Percentiles rank a stretch among this genome's conserved stretches.
Evolutionary conservation across 2,113 vertebrate genomes (phyloP).

Genomic region (Serilophus lunatus): DNA sequence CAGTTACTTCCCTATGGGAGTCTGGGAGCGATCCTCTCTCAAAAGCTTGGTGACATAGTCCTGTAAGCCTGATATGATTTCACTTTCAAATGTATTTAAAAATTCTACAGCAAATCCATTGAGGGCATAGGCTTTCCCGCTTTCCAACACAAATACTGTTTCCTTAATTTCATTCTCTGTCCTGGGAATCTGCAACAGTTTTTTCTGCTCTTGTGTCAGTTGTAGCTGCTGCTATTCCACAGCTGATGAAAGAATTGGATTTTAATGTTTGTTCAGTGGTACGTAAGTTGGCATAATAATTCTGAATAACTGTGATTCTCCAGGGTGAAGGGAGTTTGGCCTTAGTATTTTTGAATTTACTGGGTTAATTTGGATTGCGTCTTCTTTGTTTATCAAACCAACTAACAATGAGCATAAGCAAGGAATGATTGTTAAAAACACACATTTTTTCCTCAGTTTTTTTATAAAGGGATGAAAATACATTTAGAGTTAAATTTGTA

Average conservation of each 20-base stretch:
- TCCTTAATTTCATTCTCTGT: conserved; percentile 46
- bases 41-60: conserved; percentile 63
- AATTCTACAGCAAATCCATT: conserved; percentile 57
- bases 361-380: not conserved
- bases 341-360: not conserved
- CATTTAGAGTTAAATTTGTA: not conserved
- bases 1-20: conserved; percentile 34
- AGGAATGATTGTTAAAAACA: not conserved
- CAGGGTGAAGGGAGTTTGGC: not conserved
- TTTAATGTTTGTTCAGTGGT: conserved; percentile 58
- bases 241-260: conserved; percentile 54
- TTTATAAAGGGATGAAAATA: not conserved
- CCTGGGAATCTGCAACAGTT: conserved; percentile 64
- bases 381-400: not conserved
- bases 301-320: conserved; percentile 31
- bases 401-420: not conserved
- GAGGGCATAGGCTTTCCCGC: conserved; percentile 36
- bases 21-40: conserved; percentile 54
- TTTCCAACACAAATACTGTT: conserved; percentile 57
- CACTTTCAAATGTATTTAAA: conserved; percentile 70
- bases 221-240: conserved; percentile 7
- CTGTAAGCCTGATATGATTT: conserved; percentile 54
- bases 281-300: not conserved
- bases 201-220: conserved; percentile 33
- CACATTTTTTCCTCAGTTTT: not conserved